These are phyloP conservation scores for Xylocopa sonorina DNA, from an alignment of 1,140 invertebrate genomes.

Conservation along the genomic window DNA sequence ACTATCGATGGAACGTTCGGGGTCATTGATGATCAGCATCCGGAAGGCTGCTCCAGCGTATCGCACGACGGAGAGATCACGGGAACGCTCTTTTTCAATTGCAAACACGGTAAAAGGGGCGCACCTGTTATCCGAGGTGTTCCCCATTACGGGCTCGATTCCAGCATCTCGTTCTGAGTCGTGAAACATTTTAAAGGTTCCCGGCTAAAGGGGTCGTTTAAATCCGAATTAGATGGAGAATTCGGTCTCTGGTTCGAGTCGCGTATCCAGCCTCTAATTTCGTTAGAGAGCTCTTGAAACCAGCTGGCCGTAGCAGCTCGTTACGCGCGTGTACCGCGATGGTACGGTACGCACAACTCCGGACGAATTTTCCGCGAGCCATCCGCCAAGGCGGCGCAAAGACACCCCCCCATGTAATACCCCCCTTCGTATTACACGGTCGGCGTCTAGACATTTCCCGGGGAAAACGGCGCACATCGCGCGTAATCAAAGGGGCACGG, in stretches of 20 bases:
- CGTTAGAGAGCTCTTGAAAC: not conserved
- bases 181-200: constrained; percentile 6
- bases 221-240: constrained; percentile 31
- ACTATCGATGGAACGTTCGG: not conserved
- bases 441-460: not conserved
- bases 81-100: not conserved
- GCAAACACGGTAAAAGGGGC: not conserved
- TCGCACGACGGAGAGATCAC: not conserved
- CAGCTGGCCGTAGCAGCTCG: not conserved
- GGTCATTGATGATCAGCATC: not conserved
- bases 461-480: not conserved
- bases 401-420: not conserved
- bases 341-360: not conserved
- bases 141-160: not conserved
- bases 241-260: constrained; percentile 3
- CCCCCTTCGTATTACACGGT: not conserved
- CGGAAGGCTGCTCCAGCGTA: not conserved
- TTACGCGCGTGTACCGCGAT: not conserved
- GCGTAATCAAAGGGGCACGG: not conserved
- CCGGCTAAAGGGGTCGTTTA: constrained; percentile 2
- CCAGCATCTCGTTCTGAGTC: not conserved
- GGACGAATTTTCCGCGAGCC: not conserved
- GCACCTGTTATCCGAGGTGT: constrained; percentile 9
- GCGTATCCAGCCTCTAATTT: constrained; percentile 31
- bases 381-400: no score